phyloP scores from a whole-genome alignment of 2,888 invertebrate species.

The Stenodera caucasica region DNA sequence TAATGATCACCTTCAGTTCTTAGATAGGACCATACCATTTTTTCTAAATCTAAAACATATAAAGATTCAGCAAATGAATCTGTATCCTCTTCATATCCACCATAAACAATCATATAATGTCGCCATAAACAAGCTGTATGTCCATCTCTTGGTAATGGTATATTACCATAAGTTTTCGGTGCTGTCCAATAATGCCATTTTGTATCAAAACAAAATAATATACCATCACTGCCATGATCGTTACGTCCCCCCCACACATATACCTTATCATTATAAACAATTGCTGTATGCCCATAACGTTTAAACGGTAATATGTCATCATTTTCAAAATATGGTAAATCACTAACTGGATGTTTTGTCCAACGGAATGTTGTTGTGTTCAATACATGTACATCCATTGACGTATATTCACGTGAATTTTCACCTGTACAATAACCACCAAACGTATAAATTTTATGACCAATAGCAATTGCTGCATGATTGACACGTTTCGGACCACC shows the following conservation, averaged over 20 bases:
- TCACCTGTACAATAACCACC: constrained; percentile 90
- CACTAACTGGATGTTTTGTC: constrained; percentile 60
- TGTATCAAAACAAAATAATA: constrained; percentile 80
- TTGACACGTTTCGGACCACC: constrained; percentile 92
- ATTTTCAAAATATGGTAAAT: constrained; percentile 57
- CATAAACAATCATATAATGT: constrained; percentile 85
- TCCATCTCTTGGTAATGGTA: constrained; percentile 86
- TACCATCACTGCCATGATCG: constrained; percentile 79
- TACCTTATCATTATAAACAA: constrained; percentile 74
- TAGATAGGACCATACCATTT: constrained; percentile 71
- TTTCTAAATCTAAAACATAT: constrained; percentile 72
- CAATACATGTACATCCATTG: constrained; percentile 85
- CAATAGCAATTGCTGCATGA: constrained; percentile 85
- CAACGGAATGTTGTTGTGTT: constrained; percentile 72
- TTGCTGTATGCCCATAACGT: constrained; percentile 91
- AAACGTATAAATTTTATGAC: constrained; percentile 82
- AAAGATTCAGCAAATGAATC: constrained; percentile 80
- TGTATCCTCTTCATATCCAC: constrained; percentile 85
- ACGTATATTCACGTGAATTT: constrained; percentile 71
- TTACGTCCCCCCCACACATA: constrained; percentile 94
- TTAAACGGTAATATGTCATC: constrained; percentile 71
- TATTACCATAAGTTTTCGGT: constrained; percentile 66
- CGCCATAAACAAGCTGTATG: constrained; percentile 84
- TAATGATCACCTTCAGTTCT: constrained; percentile 61
- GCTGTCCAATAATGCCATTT: constrained; percentile 68